Evolutionary conservation across 2,888 invertebrate species (phyloP).

Genomic region (Nomada hirtipes): DNA sequence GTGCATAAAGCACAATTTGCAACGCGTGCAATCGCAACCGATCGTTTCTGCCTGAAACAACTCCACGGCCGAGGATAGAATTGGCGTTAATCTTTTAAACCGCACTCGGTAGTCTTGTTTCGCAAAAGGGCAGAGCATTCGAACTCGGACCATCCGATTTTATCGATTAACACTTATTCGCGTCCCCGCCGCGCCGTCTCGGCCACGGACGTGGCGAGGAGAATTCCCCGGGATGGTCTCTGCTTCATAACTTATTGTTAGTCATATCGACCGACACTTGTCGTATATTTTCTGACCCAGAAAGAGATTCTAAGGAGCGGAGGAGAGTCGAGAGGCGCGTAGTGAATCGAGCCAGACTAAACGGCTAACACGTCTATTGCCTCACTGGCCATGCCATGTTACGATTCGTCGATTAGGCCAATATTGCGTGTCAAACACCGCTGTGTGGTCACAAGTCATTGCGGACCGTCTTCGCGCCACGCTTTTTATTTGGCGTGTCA

Average conservation of each 20-base stretch:
- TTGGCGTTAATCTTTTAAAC: constrained; percentile 14
- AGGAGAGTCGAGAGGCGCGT: constrained; percentile 41
- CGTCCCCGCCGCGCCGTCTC: constrained; percentile 45
- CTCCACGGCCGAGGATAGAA: background rate
- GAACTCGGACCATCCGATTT: constrained; percentile 17
- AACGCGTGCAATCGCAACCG: constrained; percentile 7
- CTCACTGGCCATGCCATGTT: constrained; percentile 53
- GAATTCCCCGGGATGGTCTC: constrained; percentile 35
- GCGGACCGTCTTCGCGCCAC: background rate
- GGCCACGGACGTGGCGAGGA: constrained; percentile 13
- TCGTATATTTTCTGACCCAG: constrained; percentile 72
- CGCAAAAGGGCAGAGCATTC: background rate
- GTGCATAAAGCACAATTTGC: constrained; percentile 28
- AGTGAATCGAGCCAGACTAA: constrained; percentile 58
- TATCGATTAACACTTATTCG: constrained; percentile 58
- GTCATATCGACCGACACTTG: constrained; percentile 63
- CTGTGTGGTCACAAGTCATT: constrained; percentile 12
- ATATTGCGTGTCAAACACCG: constrained; percentile 59
- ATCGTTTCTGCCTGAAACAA: background rate
- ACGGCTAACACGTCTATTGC: constrained; percentile 52
- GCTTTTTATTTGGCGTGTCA: background rate
- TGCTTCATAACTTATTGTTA: constrained; percentile 60
- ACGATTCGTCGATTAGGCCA: constrained; percentile 71
- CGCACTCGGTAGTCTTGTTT: background rate
- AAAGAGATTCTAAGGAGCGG: constrained; percentile 59